A percentile compares a stretch with the other conserved stretches of the same genome.
phyloP scores from a whole-genome alignment of 2,888 invertebrate genomes.

The Epistrophe eligans region DNA sequence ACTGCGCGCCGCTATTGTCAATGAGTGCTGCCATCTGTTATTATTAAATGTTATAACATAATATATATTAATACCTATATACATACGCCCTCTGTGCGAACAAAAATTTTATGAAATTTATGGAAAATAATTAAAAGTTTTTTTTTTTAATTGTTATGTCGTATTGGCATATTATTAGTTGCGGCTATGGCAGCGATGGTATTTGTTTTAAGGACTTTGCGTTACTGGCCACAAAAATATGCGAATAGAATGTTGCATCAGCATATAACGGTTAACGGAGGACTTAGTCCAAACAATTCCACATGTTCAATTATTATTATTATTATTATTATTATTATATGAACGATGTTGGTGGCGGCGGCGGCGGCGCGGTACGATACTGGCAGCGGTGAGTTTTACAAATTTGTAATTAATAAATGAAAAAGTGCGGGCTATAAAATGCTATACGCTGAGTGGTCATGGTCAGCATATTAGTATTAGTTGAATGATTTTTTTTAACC shows the following conservation, averaged over 20 bases:
- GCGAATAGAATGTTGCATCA: slow-evolving; percentile 27
- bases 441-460: slow-evolving; percentile 40
- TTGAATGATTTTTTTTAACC: slow-evolving; percentile 25
- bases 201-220: slow-evolving; percentile 44
- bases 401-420: slow-evolving; percentile 68
- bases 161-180: slow-evolving; percentile 44
- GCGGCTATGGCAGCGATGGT: slow-evolving; percentile 15
- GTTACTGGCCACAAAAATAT: slow-evolving; percentile 64
- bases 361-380: neutral
- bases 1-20: slow-evolving; percentile 49
- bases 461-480: slow-evolving; percentile 43
- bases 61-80: neutral
- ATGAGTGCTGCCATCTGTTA: slow-evolving; percentile 73
- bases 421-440: slow-evolving; percentile 42
- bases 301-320: slow-evolving; percentile 6
- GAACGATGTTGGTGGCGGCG: neutral
- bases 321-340: slow-evolving; percentile 4
- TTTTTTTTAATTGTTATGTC: slow-evolving; percentile 57
- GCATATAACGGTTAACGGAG: slow-evolving; percentile 9
- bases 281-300: slow-evolving; percentile 45
- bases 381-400: slow-evolving; percentile 25
- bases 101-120: slow-evolving; percentile 66
- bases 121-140: slow-evolving; percentile 67
- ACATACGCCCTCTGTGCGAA: slow-evolving; percentile 18
- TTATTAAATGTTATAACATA: slow-evolving; percentile 24